Evolutionary conservation across 2,888 invertebrate species (phyloP).

Genomic region (Eupithecia vulgata): DNA sequence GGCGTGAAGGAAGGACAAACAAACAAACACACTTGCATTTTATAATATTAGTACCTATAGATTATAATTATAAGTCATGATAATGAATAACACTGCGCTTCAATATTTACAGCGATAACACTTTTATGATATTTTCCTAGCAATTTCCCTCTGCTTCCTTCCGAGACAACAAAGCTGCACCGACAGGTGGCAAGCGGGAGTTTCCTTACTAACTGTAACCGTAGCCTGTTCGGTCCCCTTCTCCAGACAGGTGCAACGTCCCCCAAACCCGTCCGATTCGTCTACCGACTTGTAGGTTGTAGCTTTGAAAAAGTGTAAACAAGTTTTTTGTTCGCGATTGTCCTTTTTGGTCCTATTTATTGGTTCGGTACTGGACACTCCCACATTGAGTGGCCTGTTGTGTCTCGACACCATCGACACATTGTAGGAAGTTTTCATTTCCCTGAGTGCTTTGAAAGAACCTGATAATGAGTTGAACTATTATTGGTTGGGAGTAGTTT

Average conservation of each 20-base stretch:
- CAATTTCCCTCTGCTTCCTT: slow-evolving; percentile 43
- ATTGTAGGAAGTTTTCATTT: slow-evolving; percentile 35
- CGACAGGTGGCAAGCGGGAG: slow-evolving; percentile 60
- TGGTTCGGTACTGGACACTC: slow-evolving; percentile 32
- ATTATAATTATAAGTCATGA: too few species aligned
- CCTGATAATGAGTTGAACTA: slow-evolving; percentile 6
- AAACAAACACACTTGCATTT: too few species aligned
- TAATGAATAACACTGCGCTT: too few species aligned
- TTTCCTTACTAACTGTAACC: slow-evolving; percentile 35
- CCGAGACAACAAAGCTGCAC: slow-evolving; percentile 45
- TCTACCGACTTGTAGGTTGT: slow-evolving; percentile 43
- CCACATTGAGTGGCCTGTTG: slow-evolving; percentile 34
- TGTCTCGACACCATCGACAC: slow-evolving; percentile 38
- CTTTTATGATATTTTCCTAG: slow-evolving; percentile 26
- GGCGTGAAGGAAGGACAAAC: too few species aligned
- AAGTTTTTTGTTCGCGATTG: slow-evolving; percentile 36
- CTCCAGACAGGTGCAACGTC: slow-evolving; percentile 63
- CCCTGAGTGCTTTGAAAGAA: slow-evolving; percentile 22
- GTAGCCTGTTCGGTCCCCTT: slow-evolving; percentile 35
- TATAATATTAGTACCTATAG: too few species aligned
- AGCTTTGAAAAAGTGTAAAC: slow-evolving; percentile 45
- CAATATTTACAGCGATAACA: slow-evolving; percentile 28
- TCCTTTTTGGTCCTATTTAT: slow-evolving; percentile 39
- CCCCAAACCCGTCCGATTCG: slow-evolving; percentile 53
- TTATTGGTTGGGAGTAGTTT: background rate